Base-by-base conservation (phyloP, 2,797 vertebrate genomes). In the Spinus olivaceus region DNA sequence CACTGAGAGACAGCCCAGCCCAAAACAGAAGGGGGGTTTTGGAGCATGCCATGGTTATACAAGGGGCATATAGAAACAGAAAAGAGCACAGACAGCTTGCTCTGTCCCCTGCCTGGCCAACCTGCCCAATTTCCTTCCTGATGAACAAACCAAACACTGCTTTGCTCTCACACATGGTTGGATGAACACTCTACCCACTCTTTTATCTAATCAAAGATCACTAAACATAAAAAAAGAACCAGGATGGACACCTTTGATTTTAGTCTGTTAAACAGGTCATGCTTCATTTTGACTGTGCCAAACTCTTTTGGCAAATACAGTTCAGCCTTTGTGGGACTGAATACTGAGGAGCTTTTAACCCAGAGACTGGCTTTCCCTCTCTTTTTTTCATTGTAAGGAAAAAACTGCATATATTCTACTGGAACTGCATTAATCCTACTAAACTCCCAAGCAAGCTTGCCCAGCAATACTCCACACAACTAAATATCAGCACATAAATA, bases 81-180 rank as follows among this genome's bases (percentile, higher is more conserved):
- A 44, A 74, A 44, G 28, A 79, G 8, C 49, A 41, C 3, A 18
- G 39, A 54, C 53, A 67, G 28, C 59, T 71, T 24, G 14, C 13
- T 49, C 60, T 64, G 41, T 16, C 4, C 50, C 49, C 37, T 56
- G 39, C 30, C 83, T 46, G 24, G 39, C 49, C 65, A 73, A 59
- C 19, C 51, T 30, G 66, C 15, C 44, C 25, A 24, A 44, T 37
- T 69, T 65, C 67, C 23, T 69, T 76, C 77, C 46, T 80, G 32
- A 69, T 33, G 10, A 86, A 37, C 18, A 81, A 81, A 33, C 14
- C 23, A 35, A 35, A 28, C 0, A 15, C 30, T 71, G 27, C 24
- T 49, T 17, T 66, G 33, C 41, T 49, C n/a, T 39, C 0, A 0
- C 23, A 32, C 12, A 66, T 0, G 0, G 41, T 6, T 63, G 32